These are phyloP conservation scores for Montipora capricornis DNA, from an alignment of 64 coral and sea anemone genomes.

Conservation along the genomic window DNA sequence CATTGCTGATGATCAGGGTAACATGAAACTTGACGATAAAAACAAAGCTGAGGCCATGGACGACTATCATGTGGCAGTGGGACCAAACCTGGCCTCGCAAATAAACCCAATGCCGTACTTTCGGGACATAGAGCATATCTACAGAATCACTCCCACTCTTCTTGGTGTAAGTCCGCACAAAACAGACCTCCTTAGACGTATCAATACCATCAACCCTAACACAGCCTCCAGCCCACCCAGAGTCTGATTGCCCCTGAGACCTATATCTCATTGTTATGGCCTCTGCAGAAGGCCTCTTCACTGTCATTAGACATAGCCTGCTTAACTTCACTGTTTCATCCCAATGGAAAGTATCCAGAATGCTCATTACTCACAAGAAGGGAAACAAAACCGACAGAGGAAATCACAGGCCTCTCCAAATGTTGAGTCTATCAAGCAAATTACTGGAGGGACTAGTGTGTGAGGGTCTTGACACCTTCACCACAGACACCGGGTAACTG, in stretches of 20 bases:
- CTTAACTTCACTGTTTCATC: too few relatives aligned
- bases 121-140: constrained; percentile 45
- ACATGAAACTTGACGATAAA: constrained; percentile 42
- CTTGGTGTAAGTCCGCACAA: not conserved
- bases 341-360: too few relatives aligned
- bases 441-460: constrained; percentile 51
- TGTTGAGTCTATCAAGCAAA: not conserved
- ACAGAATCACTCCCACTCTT: constrained; percentile 52
- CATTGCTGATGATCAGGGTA: constrained; percentile 54
- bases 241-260: constrained; percentile 23
- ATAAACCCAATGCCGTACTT: constrained; percentile 30
- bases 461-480: constrained; percentile 46
- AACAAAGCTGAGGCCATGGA: constrained; percentile 61
- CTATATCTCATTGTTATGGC: too few relatives aligned
- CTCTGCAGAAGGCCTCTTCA: too few relatives aligned
- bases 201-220: too few relatives aligned
- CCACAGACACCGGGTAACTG: constrained; percentile 16
- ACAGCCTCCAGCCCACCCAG: constrained; percentile 39
- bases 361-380: too few relatives aligned
- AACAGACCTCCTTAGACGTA: too few relatives aligned
- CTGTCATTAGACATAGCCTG: too few relatives aligned
- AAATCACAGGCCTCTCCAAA: too few relatives aligned
- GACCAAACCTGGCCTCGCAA: constrained; percentile 50
- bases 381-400: too few relatives aligned
- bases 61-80: constrained; percentile 63